These are phyloP conservation scores for Congeria kusceri DNA, from an alignment of 2,888 invertebrate species.

Conservation along the genomic window DNA sequence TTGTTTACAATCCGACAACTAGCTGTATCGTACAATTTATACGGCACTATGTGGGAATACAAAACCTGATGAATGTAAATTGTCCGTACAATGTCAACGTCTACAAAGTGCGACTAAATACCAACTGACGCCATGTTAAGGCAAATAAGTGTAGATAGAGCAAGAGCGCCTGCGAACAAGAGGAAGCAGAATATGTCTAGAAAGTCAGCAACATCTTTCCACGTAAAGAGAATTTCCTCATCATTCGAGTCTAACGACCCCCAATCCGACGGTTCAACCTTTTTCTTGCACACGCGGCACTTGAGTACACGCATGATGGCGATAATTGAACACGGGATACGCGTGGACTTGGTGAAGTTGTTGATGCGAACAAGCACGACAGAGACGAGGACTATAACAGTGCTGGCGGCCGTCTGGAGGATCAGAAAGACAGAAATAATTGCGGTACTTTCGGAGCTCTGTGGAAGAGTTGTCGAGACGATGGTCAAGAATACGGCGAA, in stretches of 20 bases:
- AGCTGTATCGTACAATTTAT: no score
- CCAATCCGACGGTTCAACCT: no score
- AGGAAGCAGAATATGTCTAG: conserved; percentile 18
- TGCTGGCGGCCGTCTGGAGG: conserved; percentile 47
- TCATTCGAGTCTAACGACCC: background rate
- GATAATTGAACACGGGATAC: no score
- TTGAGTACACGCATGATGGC: no score
- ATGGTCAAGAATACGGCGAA: conserved; percentile 57
- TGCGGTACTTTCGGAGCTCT: conserved; percentile 44
- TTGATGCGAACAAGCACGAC: conserved; percentile 24
- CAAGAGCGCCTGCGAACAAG: background rate
- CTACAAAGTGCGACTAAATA: no score
- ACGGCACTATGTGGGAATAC: no score
- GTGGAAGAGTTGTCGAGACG: conserved; percentile 42
- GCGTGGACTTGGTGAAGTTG: background rate
- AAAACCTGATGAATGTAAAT: no score
- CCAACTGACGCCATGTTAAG: background rate
- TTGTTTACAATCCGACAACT: no score
- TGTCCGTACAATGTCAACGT: no score
- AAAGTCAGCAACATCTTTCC: conserved; percentile 8
- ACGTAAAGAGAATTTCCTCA: background rate
- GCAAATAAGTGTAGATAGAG: conserved; percentile 10
- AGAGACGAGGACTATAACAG: conserved; percentile 24
- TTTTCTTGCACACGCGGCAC: no score
- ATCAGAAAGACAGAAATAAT: conserved; percentile 51